phyloP scores from a whole-genome alignment of 2,888 invertebrate species.

The Ferdinandea cuprea region DNA sequence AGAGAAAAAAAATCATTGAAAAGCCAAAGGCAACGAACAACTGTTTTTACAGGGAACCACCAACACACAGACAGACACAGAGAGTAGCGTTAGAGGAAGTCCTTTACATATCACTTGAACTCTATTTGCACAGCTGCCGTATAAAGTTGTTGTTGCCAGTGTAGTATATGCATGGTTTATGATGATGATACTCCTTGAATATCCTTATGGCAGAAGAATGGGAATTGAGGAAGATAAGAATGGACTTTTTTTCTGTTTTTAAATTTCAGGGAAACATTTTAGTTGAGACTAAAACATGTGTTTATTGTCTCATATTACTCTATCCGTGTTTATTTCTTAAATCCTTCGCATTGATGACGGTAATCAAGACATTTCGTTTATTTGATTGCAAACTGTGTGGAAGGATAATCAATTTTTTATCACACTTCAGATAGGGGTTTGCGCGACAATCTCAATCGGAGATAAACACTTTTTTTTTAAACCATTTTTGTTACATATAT shows the following conservation, averaged over 20 bases:
- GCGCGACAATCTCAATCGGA: no score
- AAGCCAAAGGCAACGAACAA: slow-evolving; percentile 2
- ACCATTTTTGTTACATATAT: no score
- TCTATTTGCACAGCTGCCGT: slow-evolving; percentile 17
- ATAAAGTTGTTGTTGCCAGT: not conserved
- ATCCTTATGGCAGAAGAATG: not conserved
- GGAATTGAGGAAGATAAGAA: slow-evolving; percentile 1
- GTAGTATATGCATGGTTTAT: not conserved
- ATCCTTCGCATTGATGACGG: not conserved
- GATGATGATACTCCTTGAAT: not conserved
- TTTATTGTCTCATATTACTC: slow-evolving; percentile 4
- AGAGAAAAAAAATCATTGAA: not conserved
- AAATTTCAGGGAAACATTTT: slow-evolving; percentile 5
- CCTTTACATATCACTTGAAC: slow-evolving; percentile 24
- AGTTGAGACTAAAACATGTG: slow-evolving; percentile 23
- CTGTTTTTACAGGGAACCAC: not conserved
- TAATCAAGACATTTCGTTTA: not conserved
- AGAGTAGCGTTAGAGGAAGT: not conserved
- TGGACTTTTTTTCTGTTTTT: slow-evolving; percentile 9
- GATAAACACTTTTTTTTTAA: no score
- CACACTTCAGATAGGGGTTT: no score
- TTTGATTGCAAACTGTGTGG: not conserved
- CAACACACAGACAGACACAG: not conserved
- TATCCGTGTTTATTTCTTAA: not conserved
- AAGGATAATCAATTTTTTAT: no score